phyloP scores from a whole-genome alignment of 2,888 invertebrate genomes.

The Coelinius sp. region DNA sequence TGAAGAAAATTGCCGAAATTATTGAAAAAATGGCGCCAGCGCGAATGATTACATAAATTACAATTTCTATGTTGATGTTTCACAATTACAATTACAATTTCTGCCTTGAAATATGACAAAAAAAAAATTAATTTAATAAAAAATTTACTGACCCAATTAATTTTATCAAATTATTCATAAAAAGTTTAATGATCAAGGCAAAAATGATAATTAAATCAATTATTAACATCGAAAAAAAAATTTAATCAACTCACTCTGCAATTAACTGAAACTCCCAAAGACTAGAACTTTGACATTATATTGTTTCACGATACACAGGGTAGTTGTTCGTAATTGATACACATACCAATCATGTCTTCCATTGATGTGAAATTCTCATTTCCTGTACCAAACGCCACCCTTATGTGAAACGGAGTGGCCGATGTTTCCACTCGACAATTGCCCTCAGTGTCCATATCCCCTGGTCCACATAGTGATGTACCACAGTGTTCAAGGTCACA shows the following conservation, averaged over 20 bases:
- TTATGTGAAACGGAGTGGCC: slow-evolving; percentile 83
- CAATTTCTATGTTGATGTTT: too few relatives aligned
- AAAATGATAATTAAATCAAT: too few relatives aligned
- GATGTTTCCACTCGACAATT: slow-evolving; percentile 82
- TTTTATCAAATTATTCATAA: too few relatives aligned
- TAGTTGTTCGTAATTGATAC: slow-evolving; percentile 81
- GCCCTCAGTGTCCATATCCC: slow-evolving; percentile 65
- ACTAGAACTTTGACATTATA: slow-evolving; percentile 20
- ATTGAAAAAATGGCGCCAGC: too few relatives aligned
- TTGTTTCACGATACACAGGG: slow-evolving; percentile 73
- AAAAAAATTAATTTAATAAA: too few relatives aligned
- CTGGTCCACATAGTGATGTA: slow-evolving; percentile 78
- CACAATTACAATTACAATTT: too few relatives aligned
- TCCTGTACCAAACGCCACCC: slow-evolving; percentile 82
- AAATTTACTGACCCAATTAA: too few relatives aligned
- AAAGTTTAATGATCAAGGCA: too few relatives aligned
- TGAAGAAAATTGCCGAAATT: too few relatives aligned
- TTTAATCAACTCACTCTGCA: not conserved
- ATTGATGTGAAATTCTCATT: slow-evolving; percentile 78
- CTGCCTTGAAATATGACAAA: too few relatives aligned
- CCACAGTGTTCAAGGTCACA: slow-evolving; percentile 89
- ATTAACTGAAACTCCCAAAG: not conserved
- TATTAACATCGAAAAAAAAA: not conserved
- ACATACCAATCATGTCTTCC: slow-evolving; percentile 88
- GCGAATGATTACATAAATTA: too few relatives aligned